Evolutionary conservation across 2,888 invertebrate genomes (phyloP), one percentile per base, ranked within the genome.

Genomic region (Diploptera punctata): DNA sequence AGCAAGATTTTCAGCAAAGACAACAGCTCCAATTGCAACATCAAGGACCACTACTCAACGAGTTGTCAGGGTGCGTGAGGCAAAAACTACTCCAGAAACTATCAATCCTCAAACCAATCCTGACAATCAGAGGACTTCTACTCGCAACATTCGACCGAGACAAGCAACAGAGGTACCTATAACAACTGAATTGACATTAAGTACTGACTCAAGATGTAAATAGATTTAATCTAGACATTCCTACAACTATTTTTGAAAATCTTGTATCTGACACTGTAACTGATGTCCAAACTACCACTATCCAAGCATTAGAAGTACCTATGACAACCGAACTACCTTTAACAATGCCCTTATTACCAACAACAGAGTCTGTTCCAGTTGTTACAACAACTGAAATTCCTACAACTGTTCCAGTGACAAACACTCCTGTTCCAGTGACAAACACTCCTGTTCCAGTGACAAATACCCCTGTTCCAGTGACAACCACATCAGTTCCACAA

Each of bases 281-380:
- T 29, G 61, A 67, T 49, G 26, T 52, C 24, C 65, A 31, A 16
- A 26, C 3, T 9, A 69, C 54, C 1, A 67, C 38, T 2, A 19
- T 62, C 10, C 67, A 31, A 16, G 24, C 54, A 18, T 24, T 33
- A 7, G 38, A 67, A 18, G 21, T 65, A 44, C 44, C 38, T 19
- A 7, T 47, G 16, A 49, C 29, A 52, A 52, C 68, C 13, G 52
- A 73, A 26, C 57, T 31, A 24, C 67, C 71, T 31, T 70, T 77
- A 21, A 76, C 77, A 16, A 57, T 67, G 31, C 19, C 83, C 78
- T 83, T 75, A 44, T 76, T 76, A 68, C 75, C 77, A 38, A 76
- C 74, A 60, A 73, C 70, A 33, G 44, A 31, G 65, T 71, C 75
- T 13, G 74, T 73, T 69, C 54, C 74, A 62, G 73, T 75, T 62